Evolutionary conservation across 1,140 invertebrate genomes (phyloP), one percentile per base, ranked within the genome.

Genomic region (Theocolax elegans): DNA sequence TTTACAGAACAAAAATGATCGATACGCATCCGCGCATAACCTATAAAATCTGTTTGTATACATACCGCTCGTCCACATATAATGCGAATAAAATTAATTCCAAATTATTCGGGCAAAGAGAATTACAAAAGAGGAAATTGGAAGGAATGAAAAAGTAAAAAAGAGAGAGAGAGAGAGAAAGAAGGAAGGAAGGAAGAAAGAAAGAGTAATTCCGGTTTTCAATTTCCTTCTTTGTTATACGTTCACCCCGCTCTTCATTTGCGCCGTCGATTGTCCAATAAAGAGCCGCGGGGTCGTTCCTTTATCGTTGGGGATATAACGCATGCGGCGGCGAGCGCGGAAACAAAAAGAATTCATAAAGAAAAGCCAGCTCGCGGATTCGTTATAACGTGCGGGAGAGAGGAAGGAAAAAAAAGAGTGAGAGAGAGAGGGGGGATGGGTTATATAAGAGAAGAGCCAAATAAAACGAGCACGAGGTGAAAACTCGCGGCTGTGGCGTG

Each of bases 311-410:
- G 8, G 25, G 12, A 29, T 25, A 53, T 7, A 27, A 29, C 25
- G 46, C 46, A 21, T 23, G 19, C 46, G n/a, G 35, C 35, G n/a
- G n/a, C n/a, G n/a, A n/a, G 31, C 10, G 10, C 10, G 31, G 31
- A 17, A 23, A 23, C 17, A 35, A 35, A 56, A 56, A 56, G 53
- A 56, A 56, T 56, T n/a, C 29, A 56, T 31, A 31, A 56, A 56
- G 53, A 53, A 31, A 13, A 53, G 51, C 3, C 23, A 1, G 3
- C 17, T 19, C 21, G 48, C 15, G 3, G 27, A 38, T 21, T 56
- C 17, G 53, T 40, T 56, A 38, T 19, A 8, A 17, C 38, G 21
- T n/a, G 25, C 17, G 31, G 31, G 10, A 35, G 10, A 35, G 10
- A 19, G n/a, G 31, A 35, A 13, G 4, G 27, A 21, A 19, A 56